Percentiles rank a stretch among this genome's conserved stretches.
Conservation (phyloP, 2,113 vertebrate species). For the Cynopterus brachyotis region DNA sequence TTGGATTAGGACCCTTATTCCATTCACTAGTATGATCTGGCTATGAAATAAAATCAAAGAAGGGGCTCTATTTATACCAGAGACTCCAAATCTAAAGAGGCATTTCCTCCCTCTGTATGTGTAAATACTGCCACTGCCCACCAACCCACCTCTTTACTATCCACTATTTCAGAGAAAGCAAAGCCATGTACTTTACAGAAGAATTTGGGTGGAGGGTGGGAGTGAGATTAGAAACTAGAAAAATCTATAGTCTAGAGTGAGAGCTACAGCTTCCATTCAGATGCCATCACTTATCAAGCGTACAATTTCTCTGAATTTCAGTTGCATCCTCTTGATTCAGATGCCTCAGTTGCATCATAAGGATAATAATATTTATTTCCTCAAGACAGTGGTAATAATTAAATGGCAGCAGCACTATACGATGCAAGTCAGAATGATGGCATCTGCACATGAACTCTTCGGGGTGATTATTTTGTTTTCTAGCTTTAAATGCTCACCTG, state of each 20-base stretch:
- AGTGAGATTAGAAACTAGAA: neutral
- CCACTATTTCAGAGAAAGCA: slow-evolving; percentile 6
- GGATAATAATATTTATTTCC: neutral
- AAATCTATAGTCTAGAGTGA: neutral
- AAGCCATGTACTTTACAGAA: neutral
- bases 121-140: neutral
- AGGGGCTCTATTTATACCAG: neutral
- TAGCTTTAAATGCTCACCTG: neutral
- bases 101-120: neutral
- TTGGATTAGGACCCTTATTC: neutral
- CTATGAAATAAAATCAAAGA: slow-evolving; percentile 41
- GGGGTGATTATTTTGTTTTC: neutral
- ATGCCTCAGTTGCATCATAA: neutral
- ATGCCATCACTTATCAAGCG: neutral
- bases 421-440: neutral
- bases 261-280: neutral
- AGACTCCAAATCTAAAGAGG: neutral
- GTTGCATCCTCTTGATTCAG: neutral
- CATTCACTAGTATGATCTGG: neutral
- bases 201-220: too few relatives aligned
- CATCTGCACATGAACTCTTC: neutral
- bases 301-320: neutral
- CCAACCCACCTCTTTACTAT: neutral
- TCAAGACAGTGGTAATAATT: neutral
- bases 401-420: neutral